These are phyloP conservation scores for Orientallactaga sibirica DNA, from an alignment of 2,797 vertebrate genomes.

Conservation along the genomic window DNA sequence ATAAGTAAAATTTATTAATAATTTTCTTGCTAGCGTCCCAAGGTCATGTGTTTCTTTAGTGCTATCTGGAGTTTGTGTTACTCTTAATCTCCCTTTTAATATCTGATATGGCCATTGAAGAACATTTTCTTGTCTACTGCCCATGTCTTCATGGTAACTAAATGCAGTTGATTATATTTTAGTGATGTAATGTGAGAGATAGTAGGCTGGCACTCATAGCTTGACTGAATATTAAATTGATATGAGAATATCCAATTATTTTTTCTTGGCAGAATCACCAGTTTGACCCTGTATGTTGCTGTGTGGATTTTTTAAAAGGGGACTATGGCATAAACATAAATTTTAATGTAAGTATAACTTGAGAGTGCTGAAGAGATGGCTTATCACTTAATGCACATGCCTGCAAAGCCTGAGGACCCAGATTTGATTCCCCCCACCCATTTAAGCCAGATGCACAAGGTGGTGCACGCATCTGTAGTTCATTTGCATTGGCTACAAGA, in stretches of 20 bases:
- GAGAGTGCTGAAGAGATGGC: too few relatives aligned
- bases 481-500: too few relatives aligned
- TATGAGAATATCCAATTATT: background rate
- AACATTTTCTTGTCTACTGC: background rate
- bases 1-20: background rate
- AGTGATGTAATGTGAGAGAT: background rate
- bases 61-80: background rate
- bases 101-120: background rate
- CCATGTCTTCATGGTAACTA: background rate
- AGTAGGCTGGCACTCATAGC: background rate
- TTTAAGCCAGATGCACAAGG: too few relatives aligned
- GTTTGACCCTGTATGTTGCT: accelerated
- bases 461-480: too few relatives aligned
- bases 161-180: background rate
- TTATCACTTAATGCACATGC: too few relatives aligned
- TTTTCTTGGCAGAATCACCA: background rate
- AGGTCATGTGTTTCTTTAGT: background rate
- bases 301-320: background rate
- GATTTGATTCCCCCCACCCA: too few relatives aligned
- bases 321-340: background rate
- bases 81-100: background rate
- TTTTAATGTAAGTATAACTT: slow-evolving; percentile 12
- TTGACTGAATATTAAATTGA: background rate
- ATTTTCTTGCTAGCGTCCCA: background rate
- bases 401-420: too few relatives aligned